Conservation (phyloP, 2,888 invertebrate species). For the Cosmia trapezina region DNA sequence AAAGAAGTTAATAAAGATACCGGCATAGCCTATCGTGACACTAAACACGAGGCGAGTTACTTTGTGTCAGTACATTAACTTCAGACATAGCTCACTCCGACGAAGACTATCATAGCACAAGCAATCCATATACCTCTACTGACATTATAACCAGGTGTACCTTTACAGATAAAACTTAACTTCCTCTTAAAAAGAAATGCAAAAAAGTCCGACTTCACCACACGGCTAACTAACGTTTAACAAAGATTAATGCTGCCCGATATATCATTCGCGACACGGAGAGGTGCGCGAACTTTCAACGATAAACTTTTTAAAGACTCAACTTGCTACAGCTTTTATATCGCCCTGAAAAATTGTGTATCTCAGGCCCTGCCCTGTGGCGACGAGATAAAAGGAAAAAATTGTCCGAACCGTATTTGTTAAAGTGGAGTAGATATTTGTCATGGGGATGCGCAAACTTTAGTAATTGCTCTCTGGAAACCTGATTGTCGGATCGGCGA, state of each 20-base stretch:
- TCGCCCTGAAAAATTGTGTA: conserved; percentile 90
- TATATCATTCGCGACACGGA: conserved; percentile 84
- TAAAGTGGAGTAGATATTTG: conserved; percentile 86
- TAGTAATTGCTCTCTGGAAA: conserved; percentile 85
- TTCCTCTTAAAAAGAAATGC: conserved; percentile 65
- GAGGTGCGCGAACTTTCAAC: conserved; percentile 86
- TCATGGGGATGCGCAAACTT: conserved; percentile 82
- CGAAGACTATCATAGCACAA: conserved; percentile 9
- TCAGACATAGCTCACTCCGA: conserved; percentile 12
- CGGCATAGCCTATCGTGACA: conserved; percentile 24
- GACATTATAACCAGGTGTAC: conserved; percentile 51
- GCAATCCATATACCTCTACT: conserved; percentile 43
- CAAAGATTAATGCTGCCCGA: conserved; percentile 86
- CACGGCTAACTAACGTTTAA: conserved; percentile 83
- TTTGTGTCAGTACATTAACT: conserved; percentile 26
- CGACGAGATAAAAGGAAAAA: conserved; percentile 86
- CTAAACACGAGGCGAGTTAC: conserved; percentile 3
- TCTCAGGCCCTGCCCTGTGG: conserved; percentile 83
- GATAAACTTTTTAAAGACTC: conserved; percentile 90
- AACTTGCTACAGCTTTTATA: conserved; percentile 83
- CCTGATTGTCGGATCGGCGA: conserved; percentile 69
- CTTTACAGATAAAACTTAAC: conserved; percentile 57
- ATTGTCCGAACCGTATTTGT: conserved; percentile 85
- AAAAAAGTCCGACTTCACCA: conserved; percentile 71
- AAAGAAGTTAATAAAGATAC: not conserved